Percentiles rank a stretch among this genome's conserved stretches.
Conservation (phyloP, 2,888 invertebrate genomes). For the Tromatobia lineatoria region DNA sequence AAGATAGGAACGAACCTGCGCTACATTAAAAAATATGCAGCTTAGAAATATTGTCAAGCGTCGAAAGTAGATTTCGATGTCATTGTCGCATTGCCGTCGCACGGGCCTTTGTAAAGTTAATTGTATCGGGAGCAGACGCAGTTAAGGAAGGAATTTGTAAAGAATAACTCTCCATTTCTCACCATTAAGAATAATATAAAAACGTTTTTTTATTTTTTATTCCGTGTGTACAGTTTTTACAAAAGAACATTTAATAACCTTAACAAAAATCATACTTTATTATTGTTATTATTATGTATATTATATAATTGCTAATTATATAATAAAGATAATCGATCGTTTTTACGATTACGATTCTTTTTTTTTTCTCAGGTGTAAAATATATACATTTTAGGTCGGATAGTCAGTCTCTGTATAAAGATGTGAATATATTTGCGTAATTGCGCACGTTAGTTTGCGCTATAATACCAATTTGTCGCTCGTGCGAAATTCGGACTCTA, state of each 20-base stretch:
- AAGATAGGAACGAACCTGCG: background rate
- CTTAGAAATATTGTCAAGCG: background rate
- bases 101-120: background rate
- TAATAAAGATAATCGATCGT: constrained; percentile 74
- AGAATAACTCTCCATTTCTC: constrained; percentile 47
- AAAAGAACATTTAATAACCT: constrained; percentile 79
- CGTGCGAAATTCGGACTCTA: constrained; percentile 25
- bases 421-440: constrained; percentile 75
- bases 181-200: constrained; percentile 81
- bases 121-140: background rate
- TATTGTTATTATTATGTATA: constrained; percentile 74
- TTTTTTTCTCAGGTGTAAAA: constrained; percentile 72
- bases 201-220: constrained; percentile 80
- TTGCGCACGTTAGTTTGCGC: constrained; percentile 23
- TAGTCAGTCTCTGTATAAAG: constrained; percentile 81
- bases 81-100: background rate
- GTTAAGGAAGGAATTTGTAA: background rate
- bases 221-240: constrained; percentile 82
- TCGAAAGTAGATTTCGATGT: background rate
- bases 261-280: constrained; percentile 76
- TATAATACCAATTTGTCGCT: constrained; percentile 2
- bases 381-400: constrained; percentile 81
- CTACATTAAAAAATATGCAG: background rate
- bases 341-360: constrained; percentile 70
- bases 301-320: constrained; percentile 72